Evolutionary conservation across 2,797 vertebrate species (phyloP).

Genomic region (Xiphorhynchus erythropygius): DNA sequence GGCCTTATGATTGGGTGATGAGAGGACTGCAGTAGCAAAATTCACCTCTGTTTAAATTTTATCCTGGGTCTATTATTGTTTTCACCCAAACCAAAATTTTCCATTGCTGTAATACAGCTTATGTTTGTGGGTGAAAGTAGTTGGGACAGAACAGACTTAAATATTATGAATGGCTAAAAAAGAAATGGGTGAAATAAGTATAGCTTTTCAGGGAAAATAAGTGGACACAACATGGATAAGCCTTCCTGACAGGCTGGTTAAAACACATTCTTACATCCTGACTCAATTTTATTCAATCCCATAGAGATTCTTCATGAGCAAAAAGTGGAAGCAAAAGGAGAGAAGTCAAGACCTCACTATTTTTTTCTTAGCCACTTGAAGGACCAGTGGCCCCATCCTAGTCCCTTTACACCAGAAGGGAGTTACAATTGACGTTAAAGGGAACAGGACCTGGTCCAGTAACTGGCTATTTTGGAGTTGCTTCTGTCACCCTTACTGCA

Average conservation of each 20-base stretch:
- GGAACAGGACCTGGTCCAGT: slow-evolving; percentile 36
- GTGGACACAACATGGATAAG: background rate
- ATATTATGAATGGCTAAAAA: background rate
- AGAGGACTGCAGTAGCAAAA: background rate
- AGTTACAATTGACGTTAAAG: background rate
- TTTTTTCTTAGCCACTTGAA: slow-evolving; percentile 26
- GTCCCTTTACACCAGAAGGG: slow-evolving; percentile 14
- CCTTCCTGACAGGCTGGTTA: background rate
- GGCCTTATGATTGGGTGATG: background rate
- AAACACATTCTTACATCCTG: background rate
- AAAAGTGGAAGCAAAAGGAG: slow-evolving; percentile 29
- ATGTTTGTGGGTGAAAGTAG: background rate
- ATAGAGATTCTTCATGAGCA: background rate
- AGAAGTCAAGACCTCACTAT: background rate
- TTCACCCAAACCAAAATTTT: background rate
- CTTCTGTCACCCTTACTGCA: background rate
- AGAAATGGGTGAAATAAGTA: background rate
- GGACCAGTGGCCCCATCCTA: background rate
- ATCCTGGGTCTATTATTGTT: background rate
- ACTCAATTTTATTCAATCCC: background rate
- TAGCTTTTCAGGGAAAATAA: background rate
- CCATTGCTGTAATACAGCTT: background rate
- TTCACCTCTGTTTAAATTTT: background rate
- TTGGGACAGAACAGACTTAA: background rate
- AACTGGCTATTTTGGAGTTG: background rate